Evolutionary conservation across 2,113 vertebrate genomes (phyloP).

Genomic region (Onychostruthus taczanowskii): DNA sequence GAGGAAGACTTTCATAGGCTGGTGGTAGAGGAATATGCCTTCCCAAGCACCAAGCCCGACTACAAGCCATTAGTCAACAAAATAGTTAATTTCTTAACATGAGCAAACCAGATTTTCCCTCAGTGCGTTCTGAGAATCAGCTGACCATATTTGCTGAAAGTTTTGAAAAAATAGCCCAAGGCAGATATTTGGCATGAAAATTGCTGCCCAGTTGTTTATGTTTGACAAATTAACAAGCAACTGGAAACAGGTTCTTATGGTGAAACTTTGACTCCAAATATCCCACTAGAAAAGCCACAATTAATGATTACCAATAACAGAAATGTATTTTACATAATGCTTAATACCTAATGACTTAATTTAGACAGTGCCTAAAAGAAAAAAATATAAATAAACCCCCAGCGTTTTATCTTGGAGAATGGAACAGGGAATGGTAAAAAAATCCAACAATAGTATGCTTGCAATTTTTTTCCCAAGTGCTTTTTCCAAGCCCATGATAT

Average conservation of each 20-base stretch:
- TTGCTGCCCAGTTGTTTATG: slow-evolving; percentile 7
- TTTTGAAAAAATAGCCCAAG: slow-evolving; percentile 41
- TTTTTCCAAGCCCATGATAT: background rate
- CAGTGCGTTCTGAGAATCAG: background rate
- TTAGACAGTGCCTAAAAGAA: background rate
- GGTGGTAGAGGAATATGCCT: background rate
- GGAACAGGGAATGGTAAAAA: background rate
- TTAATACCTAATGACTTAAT: background rate
- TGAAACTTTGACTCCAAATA: background rate
- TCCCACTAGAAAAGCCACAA: background rate
- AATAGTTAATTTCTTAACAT: slow-evolving; percentile 16
- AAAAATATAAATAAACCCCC: background rate
- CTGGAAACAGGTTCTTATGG: background rate
- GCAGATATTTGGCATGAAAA: slow-evolving; percentile 40
- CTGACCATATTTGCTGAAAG: slow-evolving; percentile 7
- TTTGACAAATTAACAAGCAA: slow-evolving; percentile 7
- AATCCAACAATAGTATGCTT: background rate
- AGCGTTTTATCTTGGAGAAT: background rate
- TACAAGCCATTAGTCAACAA: background rate
- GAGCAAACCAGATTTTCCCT: slow-evolving; percentile 7
- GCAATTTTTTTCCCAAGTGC: background rate
- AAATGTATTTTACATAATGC: background rate
- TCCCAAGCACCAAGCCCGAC: background rate
- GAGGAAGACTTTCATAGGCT: background rate
- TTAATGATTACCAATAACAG: background rate